These are phyloP conservation scores for Rutpela maculata DNA, from an alignment of 2,888 invertebrate species.

Conservation along the genomic window DNA sequence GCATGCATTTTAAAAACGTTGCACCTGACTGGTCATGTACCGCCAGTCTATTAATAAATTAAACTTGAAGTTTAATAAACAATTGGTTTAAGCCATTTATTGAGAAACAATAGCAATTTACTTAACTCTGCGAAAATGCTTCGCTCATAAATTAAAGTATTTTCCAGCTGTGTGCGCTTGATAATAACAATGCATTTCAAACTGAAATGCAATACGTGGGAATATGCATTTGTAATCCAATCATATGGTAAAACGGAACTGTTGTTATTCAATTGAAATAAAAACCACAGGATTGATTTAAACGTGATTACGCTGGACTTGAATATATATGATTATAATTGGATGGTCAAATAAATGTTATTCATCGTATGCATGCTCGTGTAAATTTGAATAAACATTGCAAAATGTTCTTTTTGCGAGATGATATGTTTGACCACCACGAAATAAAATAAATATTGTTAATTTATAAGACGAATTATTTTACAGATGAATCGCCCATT, in stretches of 20 bases:
- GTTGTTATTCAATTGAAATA: constrained; percentile 30
- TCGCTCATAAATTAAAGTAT: not conserved
- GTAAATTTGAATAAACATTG: not conserved
- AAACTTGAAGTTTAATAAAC: not conserved
- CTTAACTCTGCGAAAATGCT: not conserved
- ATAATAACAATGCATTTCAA: not conserved
- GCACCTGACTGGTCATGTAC: no score
- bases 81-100: not conserved
- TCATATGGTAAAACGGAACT: constrained; percentile 25
- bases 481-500: no score
- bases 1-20: no score
- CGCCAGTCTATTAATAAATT: no score
- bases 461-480: no score
- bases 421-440: not conserved
- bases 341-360: constrained; percentile 14
- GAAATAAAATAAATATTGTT: no score
- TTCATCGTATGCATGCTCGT: not conserved
- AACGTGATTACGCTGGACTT: constrained; percentile 14
- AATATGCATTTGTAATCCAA: constrained; percentile 31
- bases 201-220: constrained; percentile 22
- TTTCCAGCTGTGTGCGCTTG: constrained; percentile 1
- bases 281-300: constrained; percentile 30
- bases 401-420: not conserved
- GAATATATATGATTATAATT: constrained; percentile 26
- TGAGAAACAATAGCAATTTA: constrained; percentile 3